A percentile compares a stretch with the other conserved stretches of the same genome.
Conservation (phyloP, 2,797 vertebrate genomes). For the Zonotrichia albicollis region DNA sequence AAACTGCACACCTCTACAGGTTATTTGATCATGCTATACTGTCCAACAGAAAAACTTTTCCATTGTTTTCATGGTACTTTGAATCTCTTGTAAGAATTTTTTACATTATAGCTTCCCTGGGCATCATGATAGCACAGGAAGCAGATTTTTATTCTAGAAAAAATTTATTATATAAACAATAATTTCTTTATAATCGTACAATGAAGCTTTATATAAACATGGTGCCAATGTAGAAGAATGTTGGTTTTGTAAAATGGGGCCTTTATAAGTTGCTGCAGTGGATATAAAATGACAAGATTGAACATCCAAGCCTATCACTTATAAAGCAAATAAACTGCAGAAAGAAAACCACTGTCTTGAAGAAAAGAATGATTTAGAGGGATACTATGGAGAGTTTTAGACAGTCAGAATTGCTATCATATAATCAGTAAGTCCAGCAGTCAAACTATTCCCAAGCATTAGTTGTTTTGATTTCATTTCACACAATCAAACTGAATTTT, state of each 20-base stretch:
- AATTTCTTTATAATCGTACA: neutral
- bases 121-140: neutral
- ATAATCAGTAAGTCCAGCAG: neutral
- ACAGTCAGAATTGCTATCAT: neutral
- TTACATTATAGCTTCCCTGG: neutral
- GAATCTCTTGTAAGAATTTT: neutral
- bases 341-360: neutral
- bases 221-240: neutral
- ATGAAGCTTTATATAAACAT: neutral
- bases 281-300: neutral
- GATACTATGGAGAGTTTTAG: neutral
- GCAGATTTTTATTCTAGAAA: neutral
- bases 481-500: neutral
- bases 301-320: neutral
- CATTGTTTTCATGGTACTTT: neutral
- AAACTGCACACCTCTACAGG: neutral
- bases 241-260: neutral
- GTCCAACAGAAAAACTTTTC: neutral
- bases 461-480: slow-evolving; percentile 10
- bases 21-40: neutral
- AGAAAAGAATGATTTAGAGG: neutral
- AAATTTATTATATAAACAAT: neutral
- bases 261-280: neutral
- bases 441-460: neutral
- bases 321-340: neutral